These are phyloP conservation scores for Dasysyrphus albostriatus DNA, from an alignment of 2,888 invertebrate genomes.

Conservation along the genomic window DNA sequence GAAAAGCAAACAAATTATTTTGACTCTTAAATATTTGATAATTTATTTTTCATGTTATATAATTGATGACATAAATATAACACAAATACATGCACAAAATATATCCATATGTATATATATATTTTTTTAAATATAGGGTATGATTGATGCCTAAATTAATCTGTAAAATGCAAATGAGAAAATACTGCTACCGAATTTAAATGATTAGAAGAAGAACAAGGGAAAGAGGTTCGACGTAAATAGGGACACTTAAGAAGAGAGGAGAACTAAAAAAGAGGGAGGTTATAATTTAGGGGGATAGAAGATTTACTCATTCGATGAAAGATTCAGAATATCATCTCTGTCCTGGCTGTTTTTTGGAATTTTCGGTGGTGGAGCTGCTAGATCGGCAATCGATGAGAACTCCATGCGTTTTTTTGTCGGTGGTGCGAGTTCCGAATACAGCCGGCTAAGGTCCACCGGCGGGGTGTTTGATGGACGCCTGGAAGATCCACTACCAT, in stretches of 20 bases:
- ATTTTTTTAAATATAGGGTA: slow-evolving; percentile 38
- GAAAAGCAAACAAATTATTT: not conserved
- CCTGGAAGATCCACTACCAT: slow-evolving; percentile 81
- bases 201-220: slow-evolving; percentile 33
- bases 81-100: slow-evolving; percentile 66
- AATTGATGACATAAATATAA: slow-evolving; percentile 60
- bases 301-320: slow-evolving; percentile 80
- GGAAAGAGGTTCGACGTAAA: not conserved
- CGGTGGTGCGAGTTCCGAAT: slow-evolving; percentile 81
- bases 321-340: slow-evolving; percentile 82
- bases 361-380: slow-evolving; percentile 86
- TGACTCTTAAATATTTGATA: slow-evolving; percentile 68
- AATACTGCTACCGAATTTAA: slow-evolving; percentile 60
- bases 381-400: slow-evolving; percentile 83
- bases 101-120: slow-evolving; percentile 37
- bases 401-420: slow-evolving; percentile 84
- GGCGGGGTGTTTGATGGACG: slow-evolving; percentile 82
- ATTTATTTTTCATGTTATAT: slow-evolving; percentile 68
- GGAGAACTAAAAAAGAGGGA: not conserved
- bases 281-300: not conserved
- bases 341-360: slow-evolving; percentile 85
- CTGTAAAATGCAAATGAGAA: slow-evolving; percentile 51
- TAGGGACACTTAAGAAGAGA: not conserved
- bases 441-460: slow-evolving; percentile 82
- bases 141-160: slow-evolving; percentile 46